Evolutionary conservation across 2,113 vertebrate species (phyloP).

Genomic region (Abramis brama): DNA sequence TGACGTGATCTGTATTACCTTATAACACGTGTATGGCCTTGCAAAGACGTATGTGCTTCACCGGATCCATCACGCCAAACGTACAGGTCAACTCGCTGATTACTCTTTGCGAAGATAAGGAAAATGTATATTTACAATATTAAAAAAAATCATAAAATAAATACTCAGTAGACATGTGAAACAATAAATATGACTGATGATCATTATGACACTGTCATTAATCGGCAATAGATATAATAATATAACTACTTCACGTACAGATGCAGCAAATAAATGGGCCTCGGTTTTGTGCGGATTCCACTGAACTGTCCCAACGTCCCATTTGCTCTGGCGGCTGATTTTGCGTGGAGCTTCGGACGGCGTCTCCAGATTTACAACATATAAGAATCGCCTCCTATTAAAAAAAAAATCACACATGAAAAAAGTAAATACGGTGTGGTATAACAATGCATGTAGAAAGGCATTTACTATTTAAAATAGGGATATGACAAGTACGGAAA

Average conservation of each 20-base stretch:
- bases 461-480: not conserved
- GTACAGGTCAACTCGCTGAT: slow-evolving; percentile 95
- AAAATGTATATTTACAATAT: not conserved
- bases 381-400: slow-evolving; percentile 89
- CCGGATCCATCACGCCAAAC: slow-evolving; percentile 91
- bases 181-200: not conserved
- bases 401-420: slow-evolving; percentile 14
- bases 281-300: slow-evolving; percentile 93
- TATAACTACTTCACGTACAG: slow-evolving; percentile 74
- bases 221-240: not conserved
- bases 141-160: not conserved
- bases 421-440: not conserved
- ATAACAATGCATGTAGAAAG: not conserved
- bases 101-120: slow-evolving; percentile 80
- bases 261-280: slow-evolving; percentile 90
- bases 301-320: slow-evolving; percentile 96
- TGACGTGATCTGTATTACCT: slow-evolving; percentile 76
- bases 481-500: too few species aligned
- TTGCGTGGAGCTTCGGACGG: slow-evolving; percentile 88
- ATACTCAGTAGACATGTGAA: not conserved
- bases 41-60: slow-evolving; percentile 88
- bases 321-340: slow-evolving; percentile 95
- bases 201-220: not conserved
- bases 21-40: slow-evolving; percentile 97
- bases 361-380: slow-evolving; percentile 91